These are phyloP conservation scores for Lepetodrilus schrolli DNA, from an alignment of 2,888 invertebrate genomes.

Conservation along the genomic window DNA sequence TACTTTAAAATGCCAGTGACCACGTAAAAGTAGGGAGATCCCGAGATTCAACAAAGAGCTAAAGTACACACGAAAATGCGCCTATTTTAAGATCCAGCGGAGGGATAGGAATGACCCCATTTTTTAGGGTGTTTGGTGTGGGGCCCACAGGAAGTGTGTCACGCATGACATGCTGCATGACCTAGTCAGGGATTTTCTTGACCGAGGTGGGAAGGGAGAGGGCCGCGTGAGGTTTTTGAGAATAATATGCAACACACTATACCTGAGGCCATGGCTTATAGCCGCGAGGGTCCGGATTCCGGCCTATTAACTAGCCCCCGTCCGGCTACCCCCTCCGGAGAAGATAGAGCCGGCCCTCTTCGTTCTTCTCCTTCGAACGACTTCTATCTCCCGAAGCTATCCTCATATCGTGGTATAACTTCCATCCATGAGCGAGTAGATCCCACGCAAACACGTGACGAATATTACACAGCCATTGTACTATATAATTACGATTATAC, in stretches of 20 bases:
- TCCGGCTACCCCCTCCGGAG: no score
- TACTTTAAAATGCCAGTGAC: no score
- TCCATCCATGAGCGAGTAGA: neutral
- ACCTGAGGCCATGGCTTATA: constrained; percentile 8
- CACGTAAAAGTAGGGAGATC: neutral
- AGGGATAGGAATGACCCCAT: constrained; percentile 15
- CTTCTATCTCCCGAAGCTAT: neutral
- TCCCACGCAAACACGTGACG: neutral
- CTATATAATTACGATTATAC: constrained; percentile 21
- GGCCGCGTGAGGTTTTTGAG: neutral
- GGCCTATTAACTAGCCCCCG: neutral
- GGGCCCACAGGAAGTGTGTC: neutral
- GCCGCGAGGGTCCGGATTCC: neutral
- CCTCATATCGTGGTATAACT: constrained; percentile 1
- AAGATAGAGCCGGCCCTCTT: neutral
- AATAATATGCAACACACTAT: neutral
- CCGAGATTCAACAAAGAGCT: neutral
- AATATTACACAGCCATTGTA: neutral
- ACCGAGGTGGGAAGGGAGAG: neutral
- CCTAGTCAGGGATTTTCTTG: neutral
- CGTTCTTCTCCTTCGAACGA: neutral
- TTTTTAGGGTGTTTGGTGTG: neutral
- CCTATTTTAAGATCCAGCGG: constrained; percentile 3
- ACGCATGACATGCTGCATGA: neutral
- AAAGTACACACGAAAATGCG: constrained; percentile 4